These are phyloP conservation scores for Gadus chalcogrammus DNA, from an alignment of 2,113 vertebrate species.

Conservation along the genomic window DNA sequence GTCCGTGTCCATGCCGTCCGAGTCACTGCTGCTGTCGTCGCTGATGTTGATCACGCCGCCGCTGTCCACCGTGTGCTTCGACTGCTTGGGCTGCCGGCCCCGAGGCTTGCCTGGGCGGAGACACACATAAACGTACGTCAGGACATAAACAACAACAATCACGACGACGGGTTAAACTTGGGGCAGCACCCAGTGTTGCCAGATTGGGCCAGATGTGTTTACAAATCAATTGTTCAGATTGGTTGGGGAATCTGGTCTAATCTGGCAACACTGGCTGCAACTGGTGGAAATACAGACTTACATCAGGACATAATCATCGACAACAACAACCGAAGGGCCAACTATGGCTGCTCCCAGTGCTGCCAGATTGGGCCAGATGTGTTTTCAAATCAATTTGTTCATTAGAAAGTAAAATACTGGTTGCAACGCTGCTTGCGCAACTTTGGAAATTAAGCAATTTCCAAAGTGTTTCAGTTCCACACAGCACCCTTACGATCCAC, in stretches of 20 bases:
- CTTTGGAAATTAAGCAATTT: no score
- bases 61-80: slow-evolving; percentile 67
- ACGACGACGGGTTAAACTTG: background rate
- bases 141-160: background rate
- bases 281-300: background rate
- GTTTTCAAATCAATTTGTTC: background rate
- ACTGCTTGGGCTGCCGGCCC: slow-evolving; percentile 76
- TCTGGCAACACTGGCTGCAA: no score
- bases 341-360: background rate
- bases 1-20: slow-evolving; percentile 90
- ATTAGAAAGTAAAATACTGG: no score
- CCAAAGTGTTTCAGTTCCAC: background rate
- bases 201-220: background rate
- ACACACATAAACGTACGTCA: background rate
- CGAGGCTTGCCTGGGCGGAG: slow-evolving; percentile 75
- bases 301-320: background rate
- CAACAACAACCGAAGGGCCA: background rate
- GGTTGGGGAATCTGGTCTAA: no score
- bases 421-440: no score
- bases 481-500: background rate
- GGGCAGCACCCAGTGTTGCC: background rate
- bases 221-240: no score
- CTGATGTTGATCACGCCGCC: slow-evolving; percentile 84
- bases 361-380: background rate
- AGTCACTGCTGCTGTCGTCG: slow-evolving; percentile 91